Conservation (phyloP, 2,888 invertebrate species). For the Celastrina argiolus region DNA sequence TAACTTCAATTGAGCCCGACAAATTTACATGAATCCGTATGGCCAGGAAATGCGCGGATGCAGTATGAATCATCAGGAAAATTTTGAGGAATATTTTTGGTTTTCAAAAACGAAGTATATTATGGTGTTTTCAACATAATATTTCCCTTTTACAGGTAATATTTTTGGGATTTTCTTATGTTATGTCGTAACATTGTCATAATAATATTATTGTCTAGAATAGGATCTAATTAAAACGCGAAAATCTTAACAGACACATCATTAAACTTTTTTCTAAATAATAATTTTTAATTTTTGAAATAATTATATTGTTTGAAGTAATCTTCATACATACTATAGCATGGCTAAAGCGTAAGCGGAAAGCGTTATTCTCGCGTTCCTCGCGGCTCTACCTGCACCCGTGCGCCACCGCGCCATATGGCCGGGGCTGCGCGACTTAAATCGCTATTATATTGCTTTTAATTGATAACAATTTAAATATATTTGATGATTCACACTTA, state of each 20-base stretch:
- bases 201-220: too few relatives aligned
- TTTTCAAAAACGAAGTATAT: too few relatives aligned
- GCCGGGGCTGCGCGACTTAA: conserved; percentile 64
- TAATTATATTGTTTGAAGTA: too few relatives aligned
- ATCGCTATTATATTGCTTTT: conserved; percentile 79
- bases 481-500: conserved; percentile 79
- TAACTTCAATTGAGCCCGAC: conserved; percentile 77
- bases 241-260: too few relatives aligned
- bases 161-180: too few relatives aligned
- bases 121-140: too few relatives aligned
- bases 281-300: too few relatives aligned
- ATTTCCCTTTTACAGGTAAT: too few relatives aligned
- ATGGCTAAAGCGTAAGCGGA: neutral
- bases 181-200: too few relatives aligned
- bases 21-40: conserved; percentile 68
- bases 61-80: neutral
- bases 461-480: conserved; percentile 79
- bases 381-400: conserved; percentile 50
- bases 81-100: neutral
- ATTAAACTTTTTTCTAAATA: too few relatives aligned
- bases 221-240: too few relatives aligned
- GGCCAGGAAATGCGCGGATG: conserved; percentile 45
- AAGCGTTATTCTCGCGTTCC: conserved; percentile 28
- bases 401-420: conserved; percentile 66
- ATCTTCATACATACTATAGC: neutral